Percentiles rank a stretch among this genome's conserved stretches.
These are phyloP conservation scores for Leguminivora glycinivorella DNA, from an alignment of 1,140 invertebrate genomes.

Conservation along the genomic window DNA sequence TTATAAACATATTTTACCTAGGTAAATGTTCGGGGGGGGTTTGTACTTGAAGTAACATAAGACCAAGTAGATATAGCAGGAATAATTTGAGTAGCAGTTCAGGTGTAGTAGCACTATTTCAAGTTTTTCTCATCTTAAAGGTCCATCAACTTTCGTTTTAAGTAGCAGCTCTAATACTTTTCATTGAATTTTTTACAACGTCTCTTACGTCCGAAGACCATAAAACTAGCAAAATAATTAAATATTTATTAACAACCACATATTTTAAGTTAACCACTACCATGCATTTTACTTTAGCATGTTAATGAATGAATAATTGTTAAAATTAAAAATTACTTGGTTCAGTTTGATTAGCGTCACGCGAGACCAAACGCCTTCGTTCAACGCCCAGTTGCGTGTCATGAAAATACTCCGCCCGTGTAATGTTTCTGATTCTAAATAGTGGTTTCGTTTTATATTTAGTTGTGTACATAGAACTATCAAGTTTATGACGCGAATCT, in stretches of 20 bases:
- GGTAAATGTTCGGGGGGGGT: too few species aligned
- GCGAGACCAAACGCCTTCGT: constrained; percentile 19
- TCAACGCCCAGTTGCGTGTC: constrained; percentile 21
- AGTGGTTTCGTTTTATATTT: constrained; percentile 8
- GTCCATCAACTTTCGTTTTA: too few species aligned
- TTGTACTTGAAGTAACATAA: too few species aligned
- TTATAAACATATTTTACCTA: too few species aligned
- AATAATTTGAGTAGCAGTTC: too few species aligned
- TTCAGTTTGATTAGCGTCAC: constrained; percentile 23
- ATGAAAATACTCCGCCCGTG: constrained; percentile 6
- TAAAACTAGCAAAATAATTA: neutral
- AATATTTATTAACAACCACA: neutral
- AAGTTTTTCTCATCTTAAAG: too few species aligned
- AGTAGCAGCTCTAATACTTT: too few species aligned
- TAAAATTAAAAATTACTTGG: constrained; percentile 29
- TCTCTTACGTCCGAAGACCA: too few species aligned
- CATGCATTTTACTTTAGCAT: constrained; percentile 4
- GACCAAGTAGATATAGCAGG: too few species aligned
- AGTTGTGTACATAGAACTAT: neutral
- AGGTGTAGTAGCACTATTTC: too few species aligned
- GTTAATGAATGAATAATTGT: constrained; percentile 27
- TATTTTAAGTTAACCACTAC: constrained; percentile 11
- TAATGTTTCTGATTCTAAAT: constrained; percentile 18
- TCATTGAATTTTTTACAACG: too few species aligned
- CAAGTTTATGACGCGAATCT: neutral